phyloP scores from a whole-genome alignment of 2,797 vertebrate genomes.

The Zonotrichia albicollis region DNA sequence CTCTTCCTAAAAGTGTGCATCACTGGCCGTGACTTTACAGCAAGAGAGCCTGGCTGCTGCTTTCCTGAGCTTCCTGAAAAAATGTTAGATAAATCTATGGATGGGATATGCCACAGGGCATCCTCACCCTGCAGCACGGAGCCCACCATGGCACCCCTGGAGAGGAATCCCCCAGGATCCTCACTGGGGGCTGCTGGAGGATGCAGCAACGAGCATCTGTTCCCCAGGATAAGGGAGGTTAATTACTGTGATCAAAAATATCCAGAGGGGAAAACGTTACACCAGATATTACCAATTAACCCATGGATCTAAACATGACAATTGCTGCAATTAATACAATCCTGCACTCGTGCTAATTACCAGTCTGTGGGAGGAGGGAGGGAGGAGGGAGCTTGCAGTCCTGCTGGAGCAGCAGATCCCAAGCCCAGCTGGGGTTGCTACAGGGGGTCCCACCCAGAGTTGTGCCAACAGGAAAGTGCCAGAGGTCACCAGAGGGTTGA shows the following conservation, averaged over 20 bases:
- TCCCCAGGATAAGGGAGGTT: neutral
- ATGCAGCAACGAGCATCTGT: accelerated
- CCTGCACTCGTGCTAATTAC: neutral
- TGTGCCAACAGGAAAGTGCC: neutral
- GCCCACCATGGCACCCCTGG: accelerated
- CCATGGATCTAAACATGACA: slow-evolving; percentile 36
- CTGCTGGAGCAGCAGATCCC: accelerated
- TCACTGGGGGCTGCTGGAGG: accelerated
- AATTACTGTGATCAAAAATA: slow-evolving; percentile 39
- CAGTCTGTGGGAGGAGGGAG: neutral
- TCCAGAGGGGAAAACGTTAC: neutral
- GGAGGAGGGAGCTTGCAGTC: neutral
- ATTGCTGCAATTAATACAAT: slow-evolving; percentile 33
- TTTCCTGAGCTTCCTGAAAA: neutral
- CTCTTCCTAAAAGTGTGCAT: neutral
- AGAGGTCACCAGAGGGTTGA: accelerated
- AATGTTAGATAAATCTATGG: accelerated
- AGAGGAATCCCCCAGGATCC: neutral
- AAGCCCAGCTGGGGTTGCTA: neutral
- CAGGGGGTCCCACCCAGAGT: neutral
- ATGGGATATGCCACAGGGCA: neutral
- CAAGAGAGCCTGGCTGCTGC: neutral
- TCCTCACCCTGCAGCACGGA: neutral
- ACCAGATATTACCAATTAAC: slow-evolving; percentile 58
- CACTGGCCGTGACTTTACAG: neutral